Evolutionary conservation across 2,888 invertebrate genomes (phyloP).

Genomic region (Hedychridium roseum): DNA sequence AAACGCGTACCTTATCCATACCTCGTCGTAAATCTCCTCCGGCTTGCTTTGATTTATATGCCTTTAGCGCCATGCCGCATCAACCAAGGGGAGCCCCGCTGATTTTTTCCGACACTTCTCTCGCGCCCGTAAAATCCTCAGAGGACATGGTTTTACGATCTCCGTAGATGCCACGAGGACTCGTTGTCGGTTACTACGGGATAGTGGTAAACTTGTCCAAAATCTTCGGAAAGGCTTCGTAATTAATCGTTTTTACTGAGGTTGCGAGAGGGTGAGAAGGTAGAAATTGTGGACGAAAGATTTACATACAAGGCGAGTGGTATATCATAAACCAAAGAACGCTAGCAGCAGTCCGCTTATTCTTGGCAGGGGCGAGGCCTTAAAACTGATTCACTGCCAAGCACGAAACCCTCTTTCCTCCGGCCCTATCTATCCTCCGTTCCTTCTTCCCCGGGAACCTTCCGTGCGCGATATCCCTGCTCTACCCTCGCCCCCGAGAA

Average conservation of each 20-base stretch:
- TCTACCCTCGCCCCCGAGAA: too few relatives aligned
- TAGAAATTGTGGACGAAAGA: slow-evolving; percentile 33
- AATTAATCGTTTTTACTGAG: neutral
- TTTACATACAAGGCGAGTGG: slow-evolving; percentile 54
- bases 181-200: too few relatives aligned
- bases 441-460: slow-evolving; percentile 6
- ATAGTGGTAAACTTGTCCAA: neutral
- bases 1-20: slow-evolving; percentile 38
- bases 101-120: neutral
- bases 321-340: slow-evolving; percentile 58
- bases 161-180: too few relatives aligned
- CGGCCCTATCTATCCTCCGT: slow-evolving; percentile 12
- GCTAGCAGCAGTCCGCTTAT: slow-evolving; percentile 38
- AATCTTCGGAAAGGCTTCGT: neutral
- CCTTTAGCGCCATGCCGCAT: slow-evolving; percentile 9
- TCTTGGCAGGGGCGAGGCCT: slow-evolving; percentile 47
- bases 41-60: slow-evolving; percentile 36
- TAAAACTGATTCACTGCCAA: slow-evolving; percentile 59
- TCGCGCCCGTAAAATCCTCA: neutral
- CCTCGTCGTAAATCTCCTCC: slow-evolving; percentile 35
- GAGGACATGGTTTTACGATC: too few relatives aligned
- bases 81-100: neutral
- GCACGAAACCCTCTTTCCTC: slow-evolving; percentile 29
- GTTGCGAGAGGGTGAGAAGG: neutral
- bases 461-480: neutral